Evolutionary conservation across 2,113 vertebrate genomes (phyloP).

Genomic region (Callaeas wilsoni): DNA sequence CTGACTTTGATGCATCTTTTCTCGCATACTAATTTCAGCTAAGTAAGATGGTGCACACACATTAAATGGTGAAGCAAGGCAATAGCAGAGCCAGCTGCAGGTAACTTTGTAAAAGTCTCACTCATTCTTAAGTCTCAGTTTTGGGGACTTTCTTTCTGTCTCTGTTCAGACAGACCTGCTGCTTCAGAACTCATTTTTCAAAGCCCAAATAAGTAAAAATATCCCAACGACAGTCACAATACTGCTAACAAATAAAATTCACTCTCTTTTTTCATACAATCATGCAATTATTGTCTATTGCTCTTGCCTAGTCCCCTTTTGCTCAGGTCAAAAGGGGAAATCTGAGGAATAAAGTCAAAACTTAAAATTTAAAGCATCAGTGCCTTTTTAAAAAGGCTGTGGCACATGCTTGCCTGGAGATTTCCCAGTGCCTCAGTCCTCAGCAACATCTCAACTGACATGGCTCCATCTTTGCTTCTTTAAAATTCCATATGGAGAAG

Average conservation of each 20-base stretch:
- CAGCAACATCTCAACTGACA: neutral
- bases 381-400: neutral
- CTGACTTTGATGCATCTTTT: slow-evolving; percentile 47
- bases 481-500: neutral
- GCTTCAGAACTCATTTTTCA: neutral
- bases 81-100: neutral
- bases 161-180: neutral
- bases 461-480: neutral
- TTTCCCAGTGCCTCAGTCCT: neutral
- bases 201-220: neutral
- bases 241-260: neutral
- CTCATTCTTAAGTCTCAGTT: neutral
- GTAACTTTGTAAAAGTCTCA: neutral
- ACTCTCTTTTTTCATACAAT: neutral
- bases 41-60: neutral
- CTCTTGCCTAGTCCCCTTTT: neutral
- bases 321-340: neutral
- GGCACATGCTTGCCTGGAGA: neutral
- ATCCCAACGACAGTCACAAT: neutral
- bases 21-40: slow-evolving; percentile 61
- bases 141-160: neutral
- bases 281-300: neutral
- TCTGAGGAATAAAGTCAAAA: neutral
- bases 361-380: neutral
- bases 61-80: neutral